Evolutionary conservation across 2,888 invertebrate genomes (phyloP), one percentile per base, ranked within the genome.

Genomic region (Catocala sponsa): DNA sequence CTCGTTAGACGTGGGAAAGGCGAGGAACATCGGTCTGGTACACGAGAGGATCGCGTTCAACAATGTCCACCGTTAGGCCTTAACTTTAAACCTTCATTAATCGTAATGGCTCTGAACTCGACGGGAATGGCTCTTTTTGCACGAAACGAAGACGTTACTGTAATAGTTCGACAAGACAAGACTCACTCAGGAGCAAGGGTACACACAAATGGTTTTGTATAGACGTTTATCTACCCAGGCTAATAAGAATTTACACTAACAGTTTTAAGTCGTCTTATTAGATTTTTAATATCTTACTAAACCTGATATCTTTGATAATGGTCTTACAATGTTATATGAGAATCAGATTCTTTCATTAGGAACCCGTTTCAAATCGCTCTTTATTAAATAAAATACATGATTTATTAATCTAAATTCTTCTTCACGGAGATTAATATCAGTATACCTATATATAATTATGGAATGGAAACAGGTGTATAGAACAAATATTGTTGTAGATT

Each of bases 1-100:
- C 92, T 93, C 86, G 92, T 94, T 94, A 93, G 90, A 92, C 92
- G 92, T 94, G 94, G 94, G 94, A 94, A 93, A 83, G 85, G 65
- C 67, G 76, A 70, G 78, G 66, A 73, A 70, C 74, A 47, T 15
- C 76, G 72, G 69, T 84, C 82, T 84, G 79, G 83, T 89, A 91
- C 91, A 92, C 81, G 91, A 85, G 88, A 85, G 84, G 87, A 86
- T 86, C 89, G 82, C 83, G 84, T 79, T 68, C 76, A 85, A 90
- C 91, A 89, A 86, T 91, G 91, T 90, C 90, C 91, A 89, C 91
- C 89, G 91, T 91, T 91, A 90, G 88, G 87, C 87, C 78, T 86
- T 87, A 86, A 89, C 81, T 90, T 88, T 77, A 88, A 90, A 80
- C 88, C 87, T 90, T 90, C 88, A 90, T 90, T 92, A 91, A 91